Evolutionary conservation across 2,113 vertebrate species (phyloP).

Genomic region (Chaetorhynchus papuensis): DNA sequence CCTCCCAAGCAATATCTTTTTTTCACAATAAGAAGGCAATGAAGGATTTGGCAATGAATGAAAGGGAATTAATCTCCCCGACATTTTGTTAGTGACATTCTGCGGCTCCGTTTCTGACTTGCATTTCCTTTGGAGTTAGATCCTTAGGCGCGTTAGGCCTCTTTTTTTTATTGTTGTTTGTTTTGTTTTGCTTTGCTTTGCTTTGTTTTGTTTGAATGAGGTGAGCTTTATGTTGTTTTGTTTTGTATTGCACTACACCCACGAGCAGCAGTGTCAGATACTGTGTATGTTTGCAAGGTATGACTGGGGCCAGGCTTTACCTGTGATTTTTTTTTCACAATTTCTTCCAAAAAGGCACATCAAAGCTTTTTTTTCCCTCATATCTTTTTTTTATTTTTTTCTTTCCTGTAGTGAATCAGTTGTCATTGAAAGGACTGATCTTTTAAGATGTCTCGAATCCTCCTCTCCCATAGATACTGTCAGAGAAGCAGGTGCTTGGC

Average conservation of each 20-base stretch:
- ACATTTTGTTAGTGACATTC: not conserved
- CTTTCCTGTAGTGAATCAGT: not conserved
- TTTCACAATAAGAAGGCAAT: not conserved
- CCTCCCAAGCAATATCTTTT: not conserved
- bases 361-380: not conserved
- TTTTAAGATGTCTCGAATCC: not conserved
- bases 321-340: not conserved
- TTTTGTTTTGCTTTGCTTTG: not conserved
- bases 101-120: not conserved
- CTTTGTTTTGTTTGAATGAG: not conserved
- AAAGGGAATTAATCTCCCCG: slow-evolving; percentile 1
- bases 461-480: slow-evolving; percentile 2
- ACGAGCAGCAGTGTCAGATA: not conserved
- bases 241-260: not conserved
- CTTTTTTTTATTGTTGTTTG: not conserved
- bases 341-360: not conserved
- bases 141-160: not conserved
- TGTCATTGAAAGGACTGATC: not conserved
- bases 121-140: not conserved
- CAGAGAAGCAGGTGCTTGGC: slow-evolving; percentile 55
- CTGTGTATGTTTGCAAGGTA: not conserved
- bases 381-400: not conserved
- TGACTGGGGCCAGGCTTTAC: not conserved
- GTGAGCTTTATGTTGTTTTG: not conserved
- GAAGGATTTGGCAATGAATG: slow-evolving; percentile 26